Conservation (phyloP, 2,797 vertebrate genomes). For the Rhynchotus rufescens region DNA sequence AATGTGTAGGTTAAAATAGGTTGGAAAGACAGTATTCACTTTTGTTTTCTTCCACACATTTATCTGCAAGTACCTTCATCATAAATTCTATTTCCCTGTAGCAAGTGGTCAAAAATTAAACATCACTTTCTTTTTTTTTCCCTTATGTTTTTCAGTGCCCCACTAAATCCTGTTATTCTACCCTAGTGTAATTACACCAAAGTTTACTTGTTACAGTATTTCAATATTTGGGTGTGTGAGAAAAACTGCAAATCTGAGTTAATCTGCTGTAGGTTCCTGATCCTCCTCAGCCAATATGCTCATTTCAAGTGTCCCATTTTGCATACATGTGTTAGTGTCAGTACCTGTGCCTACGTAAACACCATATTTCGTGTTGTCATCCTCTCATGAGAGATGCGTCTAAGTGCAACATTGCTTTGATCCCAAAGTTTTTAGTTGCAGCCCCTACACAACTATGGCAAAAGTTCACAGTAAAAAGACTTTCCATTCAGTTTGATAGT, state of each 20-base stretch:
- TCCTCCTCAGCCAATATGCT: not conserved
- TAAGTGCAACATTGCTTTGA: slow-evolving; percentile 5
- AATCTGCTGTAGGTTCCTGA: not conserved
- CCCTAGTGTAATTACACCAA: not conserved
- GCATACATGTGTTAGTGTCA: not conserved
- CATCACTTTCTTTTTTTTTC: not conserved
- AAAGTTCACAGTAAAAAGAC: not conserved
- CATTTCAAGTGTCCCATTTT: not conserved
- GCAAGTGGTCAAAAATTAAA: not conserved
- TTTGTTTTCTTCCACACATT: not conserved
- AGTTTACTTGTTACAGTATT: not conserved
- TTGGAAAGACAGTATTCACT: not conserved
- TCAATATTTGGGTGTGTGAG: not conserved
- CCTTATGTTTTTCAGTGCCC: not conserved
- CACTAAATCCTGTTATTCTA: not conserved
- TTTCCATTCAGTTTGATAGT: not conserved
- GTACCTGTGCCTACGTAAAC: not conserved
- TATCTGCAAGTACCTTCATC: not conserved
- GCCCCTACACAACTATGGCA: not conserved
- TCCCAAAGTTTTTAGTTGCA: slow-evolving; percentile 18
- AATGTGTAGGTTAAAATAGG: not conserved
- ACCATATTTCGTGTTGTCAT: not conserved
- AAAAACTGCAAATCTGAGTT: not conserved
- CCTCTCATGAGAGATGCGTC: not conserved
- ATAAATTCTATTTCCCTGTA: not conserved